Conservation (phyloP, 2,888 invertebrate genomes). For the Hesperia comma region DNA sequence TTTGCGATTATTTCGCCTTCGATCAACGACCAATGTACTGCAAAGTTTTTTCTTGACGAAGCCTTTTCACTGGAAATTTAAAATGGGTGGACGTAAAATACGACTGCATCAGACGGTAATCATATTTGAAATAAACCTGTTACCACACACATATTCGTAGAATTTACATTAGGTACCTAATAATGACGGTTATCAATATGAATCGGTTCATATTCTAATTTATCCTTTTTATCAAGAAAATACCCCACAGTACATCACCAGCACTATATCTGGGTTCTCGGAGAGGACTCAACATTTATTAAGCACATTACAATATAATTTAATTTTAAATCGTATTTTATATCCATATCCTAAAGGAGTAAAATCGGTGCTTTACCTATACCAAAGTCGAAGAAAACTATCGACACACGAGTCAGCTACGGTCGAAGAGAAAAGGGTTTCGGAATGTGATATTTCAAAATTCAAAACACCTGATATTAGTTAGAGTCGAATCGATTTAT, state of each 20-base stretch:
- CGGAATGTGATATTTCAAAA: conserved; percentile 1
- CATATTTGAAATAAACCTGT: too few relatives aligned
- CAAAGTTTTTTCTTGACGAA: conserved; percentile 1
- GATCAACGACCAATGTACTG: conserved; percentile 15
- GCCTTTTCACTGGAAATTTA: neutral
- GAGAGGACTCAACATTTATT: conserved; percentile 23
- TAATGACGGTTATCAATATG: neutral
- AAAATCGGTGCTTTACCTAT: conserved; percentile 27
- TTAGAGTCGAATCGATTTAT: neutral
- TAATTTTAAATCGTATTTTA: conserved; percentile 10
- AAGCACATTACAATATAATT: conserved; percentile 22
- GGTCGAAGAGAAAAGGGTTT: conserved; percentile 5
- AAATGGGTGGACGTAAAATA: too few relatives aligned
- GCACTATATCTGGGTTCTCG: conserved; percentile 2
- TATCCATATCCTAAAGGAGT: conserved; percentile 23
- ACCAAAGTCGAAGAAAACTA: conserved; percentile 20
- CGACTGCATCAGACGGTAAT: neutral
- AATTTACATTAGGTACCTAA: too few relatives aligned
- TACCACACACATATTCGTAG: too few relatives aligned
- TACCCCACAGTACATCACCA: neutral
- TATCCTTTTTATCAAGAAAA: conserved; percentile 9
- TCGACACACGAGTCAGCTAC: conserved; percentile 4
- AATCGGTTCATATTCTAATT: neutral
- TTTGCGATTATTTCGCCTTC: conserved; percentile 13
- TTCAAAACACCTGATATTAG: neutral